These are phyloP conservation scores for Cosmia trapezina DNA, from an alignment of 2,888 invertebrate species.

Conservation along the genomic window DNA sequence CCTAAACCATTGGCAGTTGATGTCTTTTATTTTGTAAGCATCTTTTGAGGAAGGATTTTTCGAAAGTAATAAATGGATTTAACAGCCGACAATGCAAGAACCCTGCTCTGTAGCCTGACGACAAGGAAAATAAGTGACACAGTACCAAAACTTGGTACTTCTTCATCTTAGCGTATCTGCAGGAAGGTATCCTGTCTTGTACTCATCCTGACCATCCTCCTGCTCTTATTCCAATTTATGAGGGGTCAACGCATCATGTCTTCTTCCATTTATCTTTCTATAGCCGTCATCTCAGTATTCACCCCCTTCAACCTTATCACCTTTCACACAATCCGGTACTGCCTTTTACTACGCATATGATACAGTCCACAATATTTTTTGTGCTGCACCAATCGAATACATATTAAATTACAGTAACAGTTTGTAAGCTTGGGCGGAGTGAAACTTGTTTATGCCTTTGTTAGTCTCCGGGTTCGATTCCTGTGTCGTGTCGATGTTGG, in stretches of 20 bases:
- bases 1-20: too few relatives aligned
- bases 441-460: conserved; percentile 76
- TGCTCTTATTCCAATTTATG: background rate
- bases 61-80: background rate
- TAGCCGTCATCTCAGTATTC: background rate
- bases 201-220: background rate
- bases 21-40: too few relatives aligned
- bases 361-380: conserved; percentile 46
- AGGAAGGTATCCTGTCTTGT: background rate
- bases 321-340: background rate
- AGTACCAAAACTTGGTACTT: background rate
- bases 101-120: background rate
- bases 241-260: background rate
- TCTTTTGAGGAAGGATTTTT: too few relatives aligned
- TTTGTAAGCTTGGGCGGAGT: conserved; percentile 66
- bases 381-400: conserved; percentile 35
- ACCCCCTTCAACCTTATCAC: background rate
- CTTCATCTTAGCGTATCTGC: background rate
- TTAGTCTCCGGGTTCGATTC: conserved; percentile 80
- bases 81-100: background rate
- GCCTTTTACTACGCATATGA: conserved; percentile 11
- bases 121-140: background rate
- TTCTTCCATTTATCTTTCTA: background rate
- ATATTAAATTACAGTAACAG: conserved; percentile 64
- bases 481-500: conserved; percentile 82